Percentiles rank a stretch among this genome's conserved stretches.
Conservation (phyloP, 1,140 invertebrate species). For the honey bee (Apis mellifera) region DNA sequence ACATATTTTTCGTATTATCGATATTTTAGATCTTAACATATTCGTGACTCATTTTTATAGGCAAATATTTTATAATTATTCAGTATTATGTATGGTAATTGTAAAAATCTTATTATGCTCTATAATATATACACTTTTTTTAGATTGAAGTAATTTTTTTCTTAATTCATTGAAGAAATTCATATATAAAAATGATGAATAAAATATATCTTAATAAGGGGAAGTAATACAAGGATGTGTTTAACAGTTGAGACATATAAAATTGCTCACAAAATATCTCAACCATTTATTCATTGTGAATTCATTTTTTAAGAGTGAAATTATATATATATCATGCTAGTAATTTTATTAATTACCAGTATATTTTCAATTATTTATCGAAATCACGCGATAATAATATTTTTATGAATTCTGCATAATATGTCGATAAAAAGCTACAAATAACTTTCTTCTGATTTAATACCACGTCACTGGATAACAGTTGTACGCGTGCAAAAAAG, state of each 20-base stretch:
- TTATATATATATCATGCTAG: constrained; percentile 59
- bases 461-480: constrained; percentile 42
- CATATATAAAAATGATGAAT: background rate
- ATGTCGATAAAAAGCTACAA: constrained; percentile 73
- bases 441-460: constrained; percentile 63
- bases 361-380: constrained; percentile 52
- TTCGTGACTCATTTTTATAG: constrained; percentile 21
- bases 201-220: background rate
- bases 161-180: background rate
- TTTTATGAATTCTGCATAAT: constrained; percentile 66
- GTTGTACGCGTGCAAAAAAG: constrained; percentile 37
- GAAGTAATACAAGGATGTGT: background rate
- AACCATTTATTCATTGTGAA: constrained; percentile 72
- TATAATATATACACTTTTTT: constrained; percentile 53
- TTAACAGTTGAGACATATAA: constrained; percentile 31
- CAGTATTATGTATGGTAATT: constrained; percentile 59
- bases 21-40: background rate
- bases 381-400: constrained; percentile 61
- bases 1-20: background rate
- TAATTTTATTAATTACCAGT: constrained; percentile 56
- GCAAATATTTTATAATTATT: constrained; percentile 49
- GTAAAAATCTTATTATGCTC: constrained; percentile 29
- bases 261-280: constrained; percentile 74
- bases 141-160: constrained; percentile 23
- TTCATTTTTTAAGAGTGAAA: constrained; percentile 57